Evolutionary conservation across 2,888 invertebrate genomes (phyloP).

Genomic region (Rhogogaster chlorosoma): DNA sequence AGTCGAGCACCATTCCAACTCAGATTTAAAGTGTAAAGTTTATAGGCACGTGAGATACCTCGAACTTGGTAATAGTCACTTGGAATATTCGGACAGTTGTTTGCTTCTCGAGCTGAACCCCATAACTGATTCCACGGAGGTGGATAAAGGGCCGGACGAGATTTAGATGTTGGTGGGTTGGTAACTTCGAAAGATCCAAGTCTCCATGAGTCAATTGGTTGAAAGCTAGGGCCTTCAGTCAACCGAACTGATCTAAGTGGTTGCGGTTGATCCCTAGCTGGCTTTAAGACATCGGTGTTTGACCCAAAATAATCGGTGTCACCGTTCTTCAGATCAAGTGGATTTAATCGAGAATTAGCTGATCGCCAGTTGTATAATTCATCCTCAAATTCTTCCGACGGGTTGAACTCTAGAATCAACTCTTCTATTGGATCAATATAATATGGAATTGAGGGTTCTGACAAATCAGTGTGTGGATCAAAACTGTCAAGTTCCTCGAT

Average conservation of each 20-base stretch:
- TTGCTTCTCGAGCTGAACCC: not conserved
- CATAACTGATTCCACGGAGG: not conserved
- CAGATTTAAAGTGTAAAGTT: not conserved
- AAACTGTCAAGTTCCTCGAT: not conserved
- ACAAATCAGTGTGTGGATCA: not conserved
- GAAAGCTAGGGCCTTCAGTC: not conserved
- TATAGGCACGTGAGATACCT: not conserved
- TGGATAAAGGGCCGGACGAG: not conserved
- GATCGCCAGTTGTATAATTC: not conserved
- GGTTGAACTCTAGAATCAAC: not conserved
- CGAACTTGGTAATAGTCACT: not conserved
- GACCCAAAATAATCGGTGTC: not conserved
- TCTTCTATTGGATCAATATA: not conserved
- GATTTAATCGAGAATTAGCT: not conserved
- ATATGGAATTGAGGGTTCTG: not conserved
- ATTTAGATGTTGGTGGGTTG: not conserved
- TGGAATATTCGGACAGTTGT: constrained; percentile 2
- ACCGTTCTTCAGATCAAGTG: not conserved
- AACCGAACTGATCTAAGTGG: not conserved
- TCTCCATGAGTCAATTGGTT: not conserved
- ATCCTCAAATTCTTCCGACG: not conserved
- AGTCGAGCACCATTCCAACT: not conserved
- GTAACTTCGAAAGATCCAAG: not conserved
- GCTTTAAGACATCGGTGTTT: not conserved
- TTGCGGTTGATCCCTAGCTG: not conserved